Percentiles rank a stretch among this genome's conserved stretches.
Evolutionary conservation across 2,113 vertebrate genomes (phyloP).

Genomic region (Chionodraco myersi): DNA sequence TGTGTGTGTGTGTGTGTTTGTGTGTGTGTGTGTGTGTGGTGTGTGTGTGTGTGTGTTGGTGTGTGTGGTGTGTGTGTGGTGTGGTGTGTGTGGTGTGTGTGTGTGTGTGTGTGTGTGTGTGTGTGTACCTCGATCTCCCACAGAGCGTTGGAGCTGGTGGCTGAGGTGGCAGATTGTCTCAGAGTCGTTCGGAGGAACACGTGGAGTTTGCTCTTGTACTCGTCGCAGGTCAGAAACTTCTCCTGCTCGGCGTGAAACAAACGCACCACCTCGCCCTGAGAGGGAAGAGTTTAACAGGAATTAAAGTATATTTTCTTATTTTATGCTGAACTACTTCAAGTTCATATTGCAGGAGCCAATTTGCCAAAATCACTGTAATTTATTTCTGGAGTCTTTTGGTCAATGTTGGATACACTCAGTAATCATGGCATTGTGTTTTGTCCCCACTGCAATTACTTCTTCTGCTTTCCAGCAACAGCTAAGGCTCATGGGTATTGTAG

Average conservation of each 20-base stretch:
- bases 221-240: conserved; percentile 97
- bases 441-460: not conserved
- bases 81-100: too few relatives aligned
- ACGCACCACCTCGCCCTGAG: conserved; percentile 94
- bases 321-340: too few relatives aligned
- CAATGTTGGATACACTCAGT: not conserved
- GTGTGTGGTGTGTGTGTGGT: too few relatives aligned
- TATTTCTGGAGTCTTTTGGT: not conserved
- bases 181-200: conserved; percentile 96
- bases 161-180: conserved; percentile 94
- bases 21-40: too few relatives aligned
- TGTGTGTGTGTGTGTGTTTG: too few relatives aligned
- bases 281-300: not conserved
- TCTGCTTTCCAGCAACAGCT: not conserved
- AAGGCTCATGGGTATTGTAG: not conserved
- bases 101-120: conserved; percentile 2
- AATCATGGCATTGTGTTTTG: not conserved
- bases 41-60: too few relatives aligned
- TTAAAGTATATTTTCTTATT: not conserved
- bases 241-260: conserved; percentile 98
- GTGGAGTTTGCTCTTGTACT: conserved; percentile 92
- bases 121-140: conserved; percentile 95
- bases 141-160: conserved; percentile 97
- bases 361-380: not conserved
- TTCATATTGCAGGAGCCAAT: too few relatives aligned